A percentile compares a stretch with the other conserved stretches of the same genome.
Conservation (phyloP, 2,113 vertebrate genomes). For the Fulmarus glacialis region DNA sequence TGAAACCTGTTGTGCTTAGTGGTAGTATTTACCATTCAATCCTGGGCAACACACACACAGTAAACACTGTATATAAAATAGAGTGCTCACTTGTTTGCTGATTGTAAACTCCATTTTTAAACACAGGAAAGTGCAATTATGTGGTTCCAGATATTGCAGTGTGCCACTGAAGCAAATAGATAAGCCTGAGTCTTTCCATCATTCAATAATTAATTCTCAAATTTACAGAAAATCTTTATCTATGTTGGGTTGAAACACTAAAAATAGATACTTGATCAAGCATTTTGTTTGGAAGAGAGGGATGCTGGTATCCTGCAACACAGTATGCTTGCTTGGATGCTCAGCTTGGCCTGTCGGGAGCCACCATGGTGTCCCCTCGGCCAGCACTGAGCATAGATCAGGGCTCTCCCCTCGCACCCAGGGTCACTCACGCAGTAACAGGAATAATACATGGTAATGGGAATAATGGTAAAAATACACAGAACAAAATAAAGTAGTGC, state of each 20-base stretch:
- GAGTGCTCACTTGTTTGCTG: neutral
- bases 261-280: neutral
- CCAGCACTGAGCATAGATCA: rapidly evolving
- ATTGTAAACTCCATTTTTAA: neutral
- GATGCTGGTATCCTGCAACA: neutral
- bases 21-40: neutral
- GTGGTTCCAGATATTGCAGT: rapidly evolving
- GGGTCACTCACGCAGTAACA: neutral
- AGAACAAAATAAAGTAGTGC: rapidly evolving
- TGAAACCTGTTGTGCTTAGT: neutral
- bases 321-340: rapidly evolving
- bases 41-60: neutral
- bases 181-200: neutral
- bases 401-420: neutral
- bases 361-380: rapidly evolving
- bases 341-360: rapidly evolving
- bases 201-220: neutral
- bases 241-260: neutral
- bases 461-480: neutral
- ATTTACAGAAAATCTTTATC: neutral
- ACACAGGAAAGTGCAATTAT: neutral
- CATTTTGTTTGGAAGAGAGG: neutral
- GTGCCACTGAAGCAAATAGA: neutral
- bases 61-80: neutral
- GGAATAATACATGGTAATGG: rapidly evolving